Evolutionary conservation across 2,113 vertebrate genomes (phyloP).

Genomic region (Neolamprologus cancellatus): DNA sequence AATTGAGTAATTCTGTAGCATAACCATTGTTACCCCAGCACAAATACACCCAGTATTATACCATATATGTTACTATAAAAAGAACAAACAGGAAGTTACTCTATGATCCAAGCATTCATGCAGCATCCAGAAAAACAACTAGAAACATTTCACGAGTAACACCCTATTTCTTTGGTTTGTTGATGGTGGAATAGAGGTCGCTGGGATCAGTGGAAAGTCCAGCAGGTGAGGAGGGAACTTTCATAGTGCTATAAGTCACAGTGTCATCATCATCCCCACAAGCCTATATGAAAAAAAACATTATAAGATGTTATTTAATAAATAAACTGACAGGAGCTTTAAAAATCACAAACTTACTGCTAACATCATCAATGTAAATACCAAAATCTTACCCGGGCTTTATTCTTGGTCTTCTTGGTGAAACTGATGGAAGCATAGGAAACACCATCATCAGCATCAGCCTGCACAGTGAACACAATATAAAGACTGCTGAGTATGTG

Average conservation of each 20-base stretch:
- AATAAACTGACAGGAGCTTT: background rate
- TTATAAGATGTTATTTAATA: background rate
- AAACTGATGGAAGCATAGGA: background rate
- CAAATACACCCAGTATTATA: background rate
- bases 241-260: background rate
- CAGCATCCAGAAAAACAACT: background rate
- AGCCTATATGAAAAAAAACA: background rate
- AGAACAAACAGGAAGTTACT: background rate
- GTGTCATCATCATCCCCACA: background rate
- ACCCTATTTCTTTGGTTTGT: background rate
- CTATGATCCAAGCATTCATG: background rate
- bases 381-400: background rate
- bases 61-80: background rate
- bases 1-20: rapidly evolving
- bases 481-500: rapidly evolving
- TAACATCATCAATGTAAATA: background rate
- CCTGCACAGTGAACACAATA: background rate
- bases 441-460: background rate
- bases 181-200: background rate
- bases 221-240: background rate
- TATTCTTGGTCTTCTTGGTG: background rate
- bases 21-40: background rate
- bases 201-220: background rate
- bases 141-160: background rate
- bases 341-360: background rate